Conservation (phyloP, 2,113 vertebrate genomes). For the Tympanuchus pallidicinctus region DNA sequence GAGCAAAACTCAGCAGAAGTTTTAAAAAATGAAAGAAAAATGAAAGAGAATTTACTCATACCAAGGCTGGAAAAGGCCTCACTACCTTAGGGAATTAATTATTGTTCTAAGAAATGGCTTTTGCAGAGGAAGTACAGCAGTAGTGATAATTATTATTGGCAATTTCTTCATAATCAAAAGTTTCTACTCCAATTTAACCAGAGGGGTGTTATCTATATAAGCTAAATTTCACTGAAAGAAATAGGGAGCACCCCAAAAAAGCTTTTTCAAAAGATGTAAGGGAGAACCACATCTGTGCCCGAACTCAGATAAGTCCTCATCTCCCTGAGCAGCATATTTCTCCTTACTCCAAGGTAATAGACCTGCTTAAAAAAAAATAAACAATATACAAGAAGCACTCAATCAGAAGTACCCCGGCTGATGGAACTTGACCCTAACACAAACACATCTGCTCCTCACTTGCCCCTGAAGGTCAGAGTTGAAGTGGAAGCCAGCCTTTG, state of each 20-base stretch:
- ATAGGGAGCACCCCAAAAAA: background rate
- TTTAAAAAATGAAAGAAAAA: background rate
- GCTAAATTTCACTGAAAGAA: background rate
- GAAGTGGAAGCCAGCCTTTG: background rate
- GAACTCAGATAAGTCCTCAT: background rate
- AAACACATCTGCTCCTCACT: background rate
- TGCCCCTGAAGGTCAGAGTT: background rate
- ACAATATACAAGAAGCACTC: background rate
- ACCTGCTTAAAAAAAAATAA: background rate
- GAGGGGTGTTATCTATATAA: background rate
- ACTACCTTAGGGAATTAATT: background rate
- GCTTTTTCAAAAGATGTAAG: background rate
- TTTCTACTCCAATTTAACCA: background rate
- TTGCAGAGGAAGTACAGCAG: background rate
- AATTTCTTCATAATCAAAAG: constrained; percentile 3
- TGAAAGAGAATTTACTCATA: background rate
- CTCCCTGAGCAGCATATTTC: background rate
- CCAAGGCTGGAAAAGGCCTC: background rate
- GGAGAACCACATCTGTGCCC: background rate
- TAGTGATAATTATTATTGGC: background rate
- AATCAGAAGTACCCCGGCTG: background rate
- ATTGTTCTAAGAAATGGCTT: background rate
- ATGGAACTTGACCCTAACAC: background rate
- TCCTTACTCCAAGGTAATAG: background rate
- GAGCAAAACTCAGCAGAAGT: background rate